A percentile compares a stretch with the other conserved stretches of the same genome.
Conservation (phyloP, 2,797 vertebrate species). For the Molossus alvarezi region DNA sequence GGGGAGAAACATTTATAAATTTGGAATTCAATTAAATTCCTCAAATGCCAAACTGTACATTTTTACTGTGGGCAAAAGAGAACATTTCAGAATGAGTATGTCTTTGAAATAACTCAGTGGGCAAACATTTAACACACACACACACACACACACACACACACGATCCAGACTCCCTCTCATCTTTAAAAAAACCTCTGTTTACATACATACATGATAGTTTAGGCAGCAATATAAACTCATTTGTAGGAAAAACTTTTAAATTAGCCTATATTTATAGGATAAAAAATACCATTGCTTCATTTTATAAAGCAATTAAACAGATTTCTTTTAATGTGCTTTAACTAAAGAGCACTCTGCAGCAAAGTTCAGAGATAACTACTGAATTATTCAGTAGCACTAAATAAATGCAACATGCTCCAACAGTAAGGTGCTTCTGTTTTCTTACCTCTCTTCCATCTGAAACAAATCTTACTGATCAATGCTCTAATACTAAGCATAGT, state of each 20-base stretch:
- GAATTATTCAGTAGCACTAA: conserved; percentile 63
- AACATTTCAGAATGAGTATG: conserved; percentile 76
- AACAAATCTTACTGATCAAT: conserved; percentile 69
- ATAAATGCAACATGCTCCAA: conserved; percentile 62
- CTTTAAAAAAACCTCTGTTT: conserved; percentile 84
- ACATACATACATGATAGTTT: conserved; percentile 84
- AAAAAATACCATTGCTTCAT: conserved; percentile 86
- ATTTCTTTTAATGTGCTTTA: conserved; percentile 85
- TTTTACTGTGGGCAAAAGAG: conserved; percentile 76
- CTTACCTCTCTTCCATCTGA: conserved; percentile 64
- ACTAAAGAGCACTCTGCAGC: conserved; percentile 83
- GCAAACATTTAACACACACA: conserved; percentile 77
- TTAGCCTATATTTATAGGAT: conserved; percentile 88
- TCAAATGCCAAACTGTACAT: conserved; percentile 74
- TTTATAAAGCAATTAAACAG: conserved; percentile 83
- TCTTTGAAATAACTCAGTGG: conserved; percentile 69
- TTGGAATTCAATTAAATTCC: conserved; percentile 77
- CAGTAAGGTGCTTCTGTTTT: conserved; percentile 86
- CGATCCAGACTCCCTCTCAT: conserved; percentile 34
- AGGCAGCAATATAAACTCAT: conserved; percentile 88
- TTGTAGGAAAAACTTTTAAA: conserved; percentile 88
- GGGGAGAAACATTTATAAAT: conserved; percentile 73
- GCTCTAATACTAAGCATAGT: conserved; percentile 77
- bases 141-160: background rate
- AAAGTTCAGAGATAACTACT: conserved; percentile 78